phyloP scores from a whole-genome alignment of 1,140 invertebrate genomes.

The Zaprionus inermis region DNA sequence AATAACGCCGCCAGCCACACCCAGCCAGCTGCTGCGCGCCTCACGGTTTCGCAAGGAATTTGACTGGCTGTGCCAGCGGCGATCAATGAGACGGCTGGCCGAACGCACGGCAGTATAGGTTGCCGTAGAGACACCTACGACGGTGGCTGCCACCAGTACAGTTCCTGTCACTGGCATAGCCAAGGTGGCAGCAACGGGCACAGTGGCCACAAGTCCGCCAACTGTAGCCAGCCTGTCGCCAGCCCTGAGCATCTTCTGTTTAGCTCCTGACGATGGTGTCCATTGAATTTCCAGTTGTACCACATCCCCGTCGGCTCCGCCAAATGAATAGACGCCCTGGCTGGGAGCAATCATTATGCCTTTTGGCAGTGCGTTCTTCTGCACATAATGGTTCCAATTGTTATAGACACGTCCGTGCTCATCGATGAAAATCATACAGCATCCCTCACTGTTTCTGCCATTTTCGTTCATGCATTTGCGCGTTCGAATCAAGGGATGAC shows the following conservation, averaged over 20 bases:
- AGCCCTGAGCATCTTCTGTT: constrained; percentile 44
- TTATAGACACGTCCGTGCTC: constrained; percentile 69
- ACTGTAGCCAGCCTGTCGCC: constrained; percentile 61
- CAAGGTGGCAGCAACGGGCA: constrained; percentile 61
- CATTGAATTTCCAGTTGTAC: constrained; percentile 46
- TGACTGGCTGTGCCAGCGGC: constrained; percentile 61
- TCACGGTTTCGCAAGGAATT: constrained; percentile 58
- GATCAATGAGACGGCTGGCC: constrained; percentile 50
- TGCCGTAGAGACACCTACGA: constrained; percentile 53
- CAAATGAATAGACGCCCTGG: constrained; percentile 66
- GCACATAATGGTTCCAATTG: constrained; percentile 67
- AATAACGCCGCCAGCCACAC: constrained; percentile 67
- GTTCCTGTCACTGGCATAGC: constrained; percentile 61
- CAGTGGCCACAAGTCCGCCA: constrained; percentile 58
- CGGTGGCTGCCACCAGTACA: constrained; percentile 54
- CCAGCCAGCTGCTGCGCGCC: constrained; percentile 74
- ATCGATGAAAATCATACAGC: constrained; percentile 79
- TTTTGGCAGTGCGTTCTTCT: constrained; percentile 62
- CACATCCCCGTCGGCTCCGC: constrained; percentile 26
- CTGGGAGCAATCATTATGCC: constrained; percentile 71
- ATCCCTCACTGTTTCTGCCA: constrained; percentile 61
- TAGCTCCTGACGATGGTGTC: constrained; percentile 44
- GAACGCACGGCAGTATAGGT: constrained; percentile 66
- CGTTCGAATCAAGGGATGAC: constrained; percentile 74
- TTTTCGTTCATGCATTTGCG: constrained; percentile 57